Conservation (phyloP, 2,113 vertebrate species). For the Callorhinus ursinus region DNA sequence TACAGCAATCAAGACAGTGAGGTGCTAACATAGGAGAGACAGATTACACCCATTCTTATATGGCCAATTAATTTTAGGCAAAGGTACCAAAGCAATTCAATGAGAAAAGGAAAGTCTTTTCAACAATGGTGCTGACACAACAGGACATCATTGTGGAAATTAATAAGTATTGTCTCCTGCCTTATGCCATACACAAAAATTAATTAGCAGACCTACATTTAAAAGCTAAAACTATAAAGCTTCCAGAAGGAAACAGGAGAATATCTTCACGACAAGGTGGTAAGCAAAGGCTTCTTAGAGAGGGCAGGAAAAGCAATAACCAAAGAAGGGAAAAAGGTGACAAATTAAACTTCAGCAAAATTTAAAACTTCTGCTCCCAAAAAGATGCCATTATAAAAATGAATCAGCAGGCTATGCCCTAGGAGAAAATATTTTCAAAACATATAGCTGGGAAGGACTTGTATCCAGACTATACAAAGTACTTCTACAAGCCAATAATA, state of each 20-base stretch:
- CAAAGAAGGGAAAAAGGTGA: background rate
- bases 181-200: background rate
- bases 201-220: background rate
- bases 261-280: background rate
- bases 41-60: background rate
- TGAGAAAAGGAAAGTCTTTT: background rate
- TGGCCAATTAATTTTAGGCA: background rate
- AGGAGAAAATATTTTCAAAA: slow-evolving; percentile 11
- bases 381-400: slow-evolving; percentile 36
- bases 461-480: background rate
- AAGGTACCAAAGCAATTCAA: background rate
- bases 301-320: background rate
- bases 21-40: background rate
- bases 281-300: background rate
- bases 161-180: background rate
- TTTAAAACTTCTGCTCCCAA: slow-evolving; percentile 1
- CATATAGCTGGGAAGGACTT: background rate
- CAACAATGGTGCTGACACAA: background rate
- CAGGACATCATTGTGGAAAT: background rate
- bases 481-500: background rate
- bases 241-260: background rate
- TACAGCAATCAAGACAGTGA: background rate
- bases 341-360: slow-evolving; percentile 37
- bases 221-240: background rate
- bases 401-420: background rate